Evolutionary conservation across 2,797 vertebrate genomes (phyloP), one percentile per base, ranked within the genome.

Genomic region (Scomberomorus guttatus): DNA sequence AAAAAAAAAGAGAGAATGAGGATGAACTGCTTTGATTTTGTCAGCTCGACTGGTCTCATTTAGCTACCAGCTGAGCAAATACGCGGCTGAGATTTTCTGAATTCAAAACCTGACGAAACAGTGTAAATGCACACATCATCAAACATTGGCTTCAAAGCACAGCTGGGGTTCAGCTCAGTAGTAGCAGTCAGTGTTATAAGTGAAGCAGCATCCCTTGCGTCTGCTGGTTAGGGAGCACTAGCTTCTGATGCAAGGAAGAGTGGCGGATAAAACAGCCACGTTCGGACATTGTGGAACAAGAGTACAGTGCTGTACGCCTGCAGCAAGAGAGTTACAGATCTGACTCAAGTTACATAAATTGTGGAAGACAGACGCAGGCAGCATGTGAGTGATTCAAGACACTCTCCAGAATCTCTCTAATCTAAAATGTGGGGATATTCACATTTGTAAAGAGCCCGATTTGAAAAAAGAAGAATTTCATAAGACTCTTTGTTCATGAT

Each of bases 131-230:
- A 57, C 18, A 54, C 57, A 76, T 73, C 73, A 71, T 87, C 86
- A 83, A 83, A 77, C 59, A 14, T 55, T 42, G 1, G 17, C 84
- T 85, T 89, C 88, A 90, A 90, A 87, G 85, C 80, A 4, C 83
- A 86, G 87, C 85, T 59, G 65, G 75, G 63, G 55, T 14, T 77
- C 5, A 32, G 64, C 77, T 68, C 79, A 64, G 42, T 24, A 32
- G 72, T 72, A 72, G 60, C 48, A 66, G 63, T 58, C 44, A 4
- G 60, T 11, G 42, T 83, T 61, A 81, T 84, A 78, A 86, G 77
- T 85, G 87, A 89, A 83, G 55, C 34, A 79, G 69, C 48, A 52
- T 82, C 48, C 32, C 29, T n/a, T 24, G 32, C 1, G 5, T 75
- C 72, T 74, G 67, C 83, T 64, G 65, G 71, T 73, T 56, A 58